phyloP scores from a whole-genome alignment of 2,888 invertebrate species.

The Platerodrilus igneus region DNA sequence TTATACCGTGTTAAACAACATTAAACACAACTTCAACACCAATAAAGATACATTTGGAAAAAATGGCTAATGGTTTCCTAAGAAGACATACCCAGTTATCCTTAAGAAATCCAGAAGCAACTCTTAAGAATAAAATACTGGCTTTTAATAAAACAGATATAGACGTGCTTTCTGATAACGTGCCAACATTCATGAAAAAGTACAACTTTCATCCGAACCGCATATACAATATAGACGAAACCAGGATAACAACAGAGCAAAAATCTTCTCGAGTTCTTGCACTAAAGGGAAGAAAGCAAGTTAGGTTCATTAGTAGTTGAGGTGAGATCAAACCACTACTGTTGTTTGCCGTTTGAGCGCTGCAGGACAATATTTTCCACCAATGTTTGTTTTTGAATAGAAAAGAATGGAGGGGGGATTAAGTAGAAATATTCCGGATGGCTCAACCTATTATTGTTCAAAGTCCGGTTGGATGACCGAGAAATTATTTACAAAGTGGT shows the following conservation, averaged over 20 bases:
- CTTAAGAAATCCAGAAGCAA: not conserved
- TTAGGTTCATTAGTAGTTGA: constrained; percentile 21
- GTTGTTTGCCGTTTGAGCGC: constrained; percentile 20
- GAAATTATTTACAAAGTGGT: no score
- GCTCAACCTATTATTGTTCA: constrained; percentile 20
- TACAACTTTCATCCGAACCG: no score
- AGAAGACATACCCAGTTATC: no score
- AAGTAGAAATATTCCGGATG: constrained; percentile 18
- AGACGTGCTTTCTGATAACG: no score
- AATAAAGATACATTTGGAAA: no score
- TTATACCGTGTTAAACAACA: not conserved
- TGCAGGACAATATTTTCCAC: constrained; percentile 19
- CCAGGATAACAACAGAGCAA: constrained; percentile 9
- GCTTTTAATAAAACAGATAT: no score
- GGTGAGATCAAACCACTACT: constrained; percentile 20
- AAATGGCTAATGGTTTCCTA: not conserved
- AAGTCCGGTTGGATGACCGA: constrained; percentile 12
- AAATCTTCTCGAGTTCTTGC: constrained; percentile 18
- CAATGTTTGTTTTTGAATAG: constrained; percentile 23
- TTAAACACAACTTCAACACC: not conserved
- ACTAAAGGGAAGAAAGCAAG: constrained; percentile 20
- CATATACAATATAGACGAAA: constrained; percentile 2
- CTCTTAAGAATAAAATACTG: no score
- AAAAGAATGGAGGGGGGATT: constrained; percentile 13
- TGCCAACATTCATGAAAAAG: no score